Base-by-base conservation (phyloP, 2,888 invertebrate species). In the Amaurobius ferox region DNA sequence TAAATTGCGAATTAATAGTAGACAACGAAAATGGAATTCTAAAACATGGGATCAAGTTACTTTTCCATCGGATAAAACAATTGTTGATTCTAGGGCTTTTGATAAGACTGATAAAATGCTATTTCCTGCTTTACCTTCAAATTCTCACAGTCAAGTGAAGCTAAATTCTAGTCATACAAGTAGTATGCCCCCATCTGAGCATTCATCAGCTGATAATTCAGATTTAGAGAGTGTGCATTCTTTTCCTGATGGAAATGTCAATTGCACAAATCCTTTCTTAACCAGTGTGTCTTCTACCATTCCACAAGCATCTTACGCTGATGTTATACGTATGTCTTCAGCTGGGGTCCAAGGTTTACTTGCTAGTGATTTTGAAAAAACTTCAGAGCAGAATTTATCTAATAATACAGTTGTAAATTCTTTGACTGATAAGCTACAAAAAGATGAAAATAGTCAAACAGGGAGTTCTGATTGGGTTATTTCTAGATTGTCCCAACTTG, bases 191-290 rank as follows among this genome's bases (percentile, higher is more conserved):
- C 95, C 95, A 88, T 95, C 95, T 90, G 96, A 96, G 90, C 95
- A 96, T 92, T 89, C 88, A 19, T 95, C 95, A 88, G 96, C 95
- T 91, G 96, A 96, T 89, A 95, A 95, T 90, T 91, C 91, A 77
- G 95, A 95, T 92, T 93, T 95, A 90, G 96, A 96, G 91, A 96
- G 96, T 19, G 95, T 96, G 89, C 95, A 96, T 92, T 96, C 96
- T 89, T 92, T 96, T 90, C 96, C 96, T 32, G 94, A 95, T 68
- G 92, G 92, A 29, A 67, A 55, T 30, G 29, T 23, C 44, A 55
- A 48, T 29, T 62, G 16, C 29, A 9, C 68, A 1, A n/a, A 55
- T 28, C n/a, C 44, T 30, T 64, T 32, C n/a, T n/a, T n/a, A 64
- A 28, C 55, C n/a, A 70, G 26, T 62, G 55, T 23, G 6, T 88